These are phyloP conservation scores for Mormyrus hasselquistii DNA, from an alignment of 2,797 vertebrate genomes.

Conservation along the genomic window DNA sequence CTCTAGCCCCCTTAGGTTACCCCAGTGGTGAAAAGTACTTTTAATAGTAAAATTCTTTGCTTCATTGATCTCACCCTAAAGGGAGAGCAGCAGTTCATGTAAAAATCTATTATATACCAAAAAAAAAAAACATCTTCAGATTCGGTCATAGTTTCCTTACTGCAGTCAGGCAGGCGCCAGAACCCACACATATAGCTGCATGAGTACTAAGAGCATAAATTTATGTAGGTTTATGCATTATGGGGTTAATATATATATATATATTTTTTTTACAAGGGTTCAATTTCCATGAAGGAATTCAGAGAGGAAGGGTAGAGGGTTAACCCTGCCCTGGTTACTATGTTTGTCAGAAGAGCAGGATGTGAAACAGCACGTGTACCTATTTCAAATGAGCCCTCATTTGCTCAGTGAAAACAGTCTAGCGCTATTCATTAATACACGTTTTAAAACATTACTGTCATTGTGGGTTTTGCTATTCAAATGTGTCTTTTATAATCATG, in stretches of 20 bases:
- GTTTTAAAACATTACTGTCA: neutral
- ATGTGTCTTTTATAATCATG: neutral
- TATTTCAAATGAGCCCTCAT: neutral
- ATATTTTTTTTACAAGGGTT: neutral
- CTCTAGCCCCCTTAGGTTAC: neutral
- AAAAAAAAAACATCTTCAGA: neutral
- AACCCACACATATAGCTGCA: neutral
- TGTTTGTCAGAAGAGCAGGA: neutral
- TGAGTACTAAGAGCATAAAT: neutral
- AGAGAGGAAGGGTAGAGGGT: neutral
- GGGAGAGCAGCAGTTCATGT: neutral
- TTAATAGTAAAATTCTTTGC: neutral
- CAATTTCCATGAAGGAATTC: neutral
- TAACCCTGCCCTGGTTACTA: neutral
- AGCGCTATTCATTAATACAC: neutral
- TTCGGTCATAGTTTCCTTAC: neutral
- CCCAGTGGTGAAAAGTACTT: neutral
- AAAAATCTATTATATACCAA: neutral
- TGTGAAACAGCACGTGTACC: neutral
- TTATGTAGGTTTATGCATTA: neutral
- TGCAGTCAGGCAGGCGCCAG: neutral
- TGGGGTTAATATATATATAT: neutral
- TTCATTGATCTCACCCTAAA: neutral
- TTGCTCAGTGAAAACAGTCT: neutral
- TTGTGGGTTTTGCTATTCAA: neutral